These are phyloP conservation scores for Morinoia aosen DNA, from an alignment of 2,888 invertebrate species.

Conservation along the genomic window DNA sequence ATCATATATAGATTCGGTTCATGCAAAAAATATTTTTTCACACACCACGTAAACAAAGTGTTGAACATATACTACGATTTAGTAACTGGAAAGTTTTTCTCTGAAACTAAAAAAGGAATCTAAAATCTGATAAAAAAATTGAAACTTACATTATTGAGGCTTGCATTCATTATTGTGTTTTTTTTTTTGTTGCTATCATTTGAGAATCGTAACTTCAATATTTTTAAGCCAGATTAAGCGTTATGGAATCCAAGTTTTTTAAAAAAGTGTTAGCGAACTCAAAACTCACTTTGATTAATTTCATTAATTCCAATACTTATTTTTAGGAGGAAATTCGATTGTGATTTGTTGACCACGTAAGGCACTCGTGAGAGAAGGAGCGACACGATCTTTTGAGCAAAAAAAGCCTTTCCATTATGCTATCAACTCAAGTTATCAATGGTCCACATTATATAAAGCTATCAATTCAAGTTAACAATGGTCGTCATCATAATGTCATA, in stretches of 20 bases:
- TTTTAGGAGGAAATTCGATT: background rate
- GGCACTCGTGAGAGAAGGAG: background rate
- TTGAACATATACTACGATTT: no score
- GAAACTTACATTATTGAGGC: no score
- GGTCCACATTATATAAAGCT: background rate
- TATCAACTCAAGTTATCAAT: background rate
- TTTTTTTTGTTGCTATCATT: background rate
- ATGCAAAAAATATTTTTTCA: no score
- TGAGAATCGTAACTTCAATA: background rate
- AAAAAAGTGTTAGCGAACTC: background rate
- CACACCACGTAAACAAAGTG: no score
- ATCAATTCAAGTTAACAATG: background rate
- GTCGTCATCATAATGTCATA: background rate
- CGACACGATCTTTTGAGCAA: background rate
- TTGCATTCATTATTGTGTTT: no score
- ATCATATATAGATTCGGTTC: no score
- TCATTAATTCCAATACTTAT: no score
- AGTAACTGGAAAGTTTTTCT: no score
- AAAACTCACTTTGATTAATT: background rate
- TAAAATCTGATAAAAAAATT: no score
- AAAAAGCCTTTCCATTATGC: background rate
- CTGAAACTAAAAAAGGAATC: no score
- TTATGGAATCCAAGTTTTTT: background rate
- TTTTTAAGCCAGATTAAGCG: background rate
- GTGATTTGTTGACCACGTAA: background rate